Percentiles rank a stretch among this genome's conserved stretches.
Evolutionary conservation across 2,888 invertebrate genomes (phyloP).

Genomic region (Polyommatus icarus): DNA sequence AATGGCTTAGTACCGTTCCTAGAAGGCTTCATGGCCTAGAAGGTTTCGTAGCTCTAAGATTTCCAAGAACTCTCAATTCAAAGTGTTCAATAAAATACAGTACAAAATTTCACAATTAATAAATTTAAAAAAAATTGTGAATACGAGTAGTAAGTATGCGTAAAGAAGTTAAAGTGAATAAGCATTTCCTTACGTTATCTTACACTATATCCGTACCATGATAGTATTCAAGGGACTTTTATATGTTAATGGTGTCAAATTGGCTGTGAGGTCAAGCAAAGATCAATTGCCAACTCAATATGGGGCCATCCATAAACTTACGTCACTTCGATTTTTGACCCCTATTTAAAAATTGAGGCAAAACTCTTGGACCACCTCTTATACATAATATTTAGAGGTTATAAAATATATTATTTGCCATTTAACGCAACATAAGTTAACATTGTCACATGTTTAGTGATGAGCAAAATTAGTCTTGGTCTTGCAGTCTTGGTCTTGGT

Average conservation of each 20-base stretch:
- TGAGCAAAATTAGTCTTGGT: no score
- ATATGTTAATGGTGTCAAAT: background rate
- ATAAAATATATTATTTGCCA: no score
- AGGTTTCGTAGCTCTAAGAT: background rate
- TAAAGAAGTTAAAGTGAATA: constrained; percentile 16
- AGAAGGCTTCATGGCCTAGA: background rate
- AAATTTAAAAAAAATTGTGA: background rate
- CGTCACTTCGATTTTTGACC: background rate
- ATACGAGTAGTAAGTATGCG: background rate
- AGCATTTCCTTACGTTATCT: constrained; percentile 25
- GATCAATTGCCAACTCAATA: background rate
- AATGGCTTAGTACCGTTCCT: background rate
- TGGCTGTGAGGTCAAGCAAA: constrained; percentile 11
- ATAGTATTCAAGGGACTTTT: background rate
- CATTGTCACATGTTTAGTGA: no score
- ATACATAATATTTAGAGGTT: background rate
- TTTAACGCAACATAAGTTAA: no score
- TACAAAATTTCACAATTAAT: no score
- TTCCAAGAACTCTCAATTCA: background rate
- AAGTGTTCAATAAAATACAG: background rate
- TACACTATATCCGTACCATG: background rate
- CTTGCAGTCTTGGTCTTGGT: no score
- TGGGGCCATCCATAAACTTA: background rate
- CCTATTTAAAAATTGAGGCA: background rate
- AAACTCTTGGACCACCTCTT: background rate